A percentile compares a stretch with the other conserved stretches of the same genome.
These are phyloP conservation scores for Carterocephalus palaemon DNA, from an alignment of 2,888 invertebrate genomes.

Conservation along the genomic window DNA sequence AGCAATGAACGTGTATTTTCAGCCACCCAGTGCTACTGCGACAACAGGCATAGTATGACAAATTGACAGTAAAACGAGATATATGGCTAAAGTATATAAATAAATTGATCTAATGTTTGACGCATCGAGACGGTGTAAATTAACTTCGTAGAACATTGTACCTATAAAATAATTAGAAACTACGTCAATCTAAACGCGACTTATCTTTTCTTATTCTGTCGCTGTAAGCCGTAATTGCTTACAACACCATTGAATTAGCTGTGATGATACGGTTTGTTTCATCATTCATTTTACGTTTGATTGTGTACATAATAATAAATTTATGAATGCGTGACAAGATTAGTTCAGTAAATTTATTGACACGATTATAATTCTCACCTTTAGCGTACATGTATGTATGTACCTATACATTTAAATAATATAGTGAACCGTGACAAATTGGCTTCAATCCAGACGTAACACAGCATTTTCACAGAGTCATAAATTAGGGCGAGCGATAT, in stretches of 20 bases:
- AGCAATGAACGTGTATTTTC: constrained; percentile 42
- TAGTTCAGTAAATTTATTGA: constrained; percentile 4
- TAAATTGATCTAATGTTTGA: constrained; percentile 4
- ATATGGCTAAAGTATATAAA: background rate
- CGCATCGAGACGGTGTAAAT: constrained; percentile 10
- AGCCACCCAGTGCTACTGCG: constrained; percentile 32
- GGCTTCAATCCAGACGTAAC: constrained; percentile 45
- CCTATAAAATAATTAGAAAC: constrained; percentile 5
- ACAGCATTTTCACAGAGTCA: constrained; percentile 37
- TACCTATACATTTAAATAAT: too few species aligned
- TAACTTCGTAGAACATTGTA: constrained; percentile 5
- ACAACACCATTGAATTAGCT: background rate
- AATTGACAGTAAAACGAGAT: constrained; percentile 14
- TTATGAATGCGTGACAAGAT: constrained; percentile 7
- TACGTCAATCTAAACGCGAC: constrained; percentile 6
- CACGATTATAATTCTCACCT: background rate
- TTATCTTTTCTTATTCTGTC: background rate
- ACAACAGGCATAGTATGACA: constrained; percentile 19
- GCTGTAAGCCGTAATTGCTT: background rate
- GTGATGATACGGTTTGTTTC: background rate
- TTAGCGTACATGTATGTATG: constrained; percentile 5
- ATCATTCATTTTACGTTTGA: background rate
- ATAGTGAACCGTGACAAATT: constrained; percentile 38
- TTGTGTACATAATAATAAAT: too few species aligned
- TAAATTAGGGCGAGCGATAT: constrained; percentile 35